phyloP scores from a whole-genome alignment of 2,797 vertebrate species.

The Smutsia gigantea region DNA sequence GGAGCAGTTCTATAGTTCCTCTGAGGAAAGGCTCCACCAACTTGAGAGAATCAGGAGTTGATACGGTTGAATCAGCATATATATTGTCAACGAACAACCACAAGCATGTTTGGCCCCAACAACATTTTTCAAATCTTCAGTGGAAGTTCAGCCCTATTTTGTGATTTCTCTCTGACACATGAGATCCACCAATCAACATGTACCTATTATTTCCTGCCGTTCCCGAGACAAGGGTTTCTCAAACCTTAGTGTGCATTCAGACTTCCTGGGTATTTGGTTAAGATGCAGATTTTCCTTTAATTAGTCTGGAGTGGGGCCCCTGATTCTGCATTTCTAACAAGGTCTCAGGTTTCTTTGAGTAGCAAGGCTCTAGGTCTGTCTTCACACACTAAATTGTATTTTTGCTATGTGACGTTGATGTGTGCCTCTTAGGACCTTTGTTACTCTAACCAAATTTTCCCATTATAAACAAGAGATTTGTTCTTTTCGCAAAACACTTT shows the following conservation, averaged over 20 bases:
- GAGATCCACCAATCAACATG: background rate
- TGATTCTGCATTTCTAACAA: background rate
- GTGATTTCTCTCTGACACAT: background rate
- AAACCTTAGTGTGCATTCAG: background rate
- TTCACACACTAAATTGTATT: background rate
- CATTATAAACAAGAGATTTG: background rate
- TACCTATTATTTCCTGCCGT: background rate
- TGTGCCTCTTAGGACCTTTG: background rate
- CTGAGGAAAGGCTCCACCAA: slow-evolving; percentile 34
- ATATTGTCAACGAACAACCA: slow-evolving; percentile 32
- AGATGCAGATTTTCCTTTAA: background rate
- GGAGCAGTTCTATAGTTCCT: slow-evolving; percentile 49
- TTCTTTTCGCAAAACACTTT: slow-evolving; percentile 47
- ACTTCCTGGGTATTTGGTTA: background rate
- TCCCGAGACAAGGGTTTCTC: background rate
- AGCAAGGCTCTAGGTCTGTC: background rate
- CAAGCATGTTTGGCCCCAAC: background rate
- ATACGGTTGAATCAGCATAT: slow-evolving; percentile 18
- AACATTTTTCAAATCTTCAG: slow-evolving; percentile 38
- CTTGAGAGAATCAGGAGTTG: background rate
- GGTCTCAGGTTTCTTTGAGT: background rate
- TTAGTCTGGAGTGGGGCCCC: background rate
- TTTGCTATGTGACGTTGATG: slow-evolving; percentile 8
- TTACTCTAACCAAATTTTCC: background rate
- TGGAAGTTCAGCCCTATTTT: background rate